These are phyloP conservation scores for Tetragnatha montana DNA, from an alignment of 2,888 invertebrate species.

Conservation along the genomic window DNA sequence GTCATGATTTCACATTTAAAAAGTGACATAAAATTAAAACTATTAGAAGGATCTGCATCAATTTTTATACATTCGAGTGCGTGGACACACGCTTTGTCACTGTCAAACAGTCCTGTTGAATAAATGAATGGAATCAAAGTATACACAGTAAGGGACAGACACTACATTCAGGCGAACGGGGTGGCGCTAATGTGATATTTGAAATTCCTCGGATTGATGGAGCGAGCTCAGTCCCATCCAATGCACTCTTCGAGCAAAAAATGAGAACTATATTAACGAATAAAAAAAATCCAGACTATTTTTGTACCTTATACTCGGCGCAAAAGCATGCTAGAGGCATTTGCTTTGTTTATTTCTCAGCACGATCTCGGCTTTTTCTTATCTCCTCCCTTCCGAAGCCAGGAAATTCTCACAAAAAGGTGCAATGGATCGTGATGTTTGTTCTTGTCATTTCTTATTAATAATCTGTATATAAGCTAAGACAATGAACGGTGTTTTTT, in stretches of 20 bases:
- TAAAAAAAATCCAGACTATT: constrained; percentile 47
- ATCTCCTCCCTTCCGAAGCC: neutral
- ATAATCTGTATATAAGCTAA: constrained; percentile 64
- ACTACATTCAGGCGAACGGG: too few species aligned
- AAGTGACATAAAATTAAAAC: too few species aligned
- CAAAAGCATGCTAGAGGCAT: constrained; percentile 35
- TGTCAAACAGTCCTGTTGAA: too few species aligned
- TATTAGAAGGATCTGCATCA: too few species aligned
- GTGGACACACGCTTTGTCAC: too few species aligned
- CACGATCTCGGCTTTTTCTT: constrained; percentile 36
- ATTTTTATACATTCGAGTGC: too few species aligned
- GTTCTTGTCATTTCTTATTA: constrained; percentile 54
- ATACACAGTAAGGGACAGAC: too few species aligned
- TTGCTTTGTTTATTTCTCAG: constrained; percentile 29
- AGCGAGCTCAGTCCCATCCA: constrained; percentile 17
- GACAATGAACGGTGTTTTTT: constrained; percentile 62
- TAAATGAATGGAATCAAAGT: too few species aligned
- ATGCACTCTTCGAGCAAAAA: constrained; percentile 29
- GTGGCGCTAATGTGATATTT: constrained; percentile 8
- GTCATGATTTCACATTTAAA: too few species aligned
- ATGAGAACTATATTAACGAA: constrained; percentile 10
- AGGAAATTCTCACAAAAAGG: constrained; percentile 9
- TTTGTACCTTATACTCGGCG: constrained; percentile 53
- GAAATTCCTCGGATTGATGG: neutral
- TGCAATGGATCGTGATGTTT: constrained; percentile 31